Conservation (phyloP, 2,888 invertebrate genomes). For the Drosophila fulvimacula region DNA sequence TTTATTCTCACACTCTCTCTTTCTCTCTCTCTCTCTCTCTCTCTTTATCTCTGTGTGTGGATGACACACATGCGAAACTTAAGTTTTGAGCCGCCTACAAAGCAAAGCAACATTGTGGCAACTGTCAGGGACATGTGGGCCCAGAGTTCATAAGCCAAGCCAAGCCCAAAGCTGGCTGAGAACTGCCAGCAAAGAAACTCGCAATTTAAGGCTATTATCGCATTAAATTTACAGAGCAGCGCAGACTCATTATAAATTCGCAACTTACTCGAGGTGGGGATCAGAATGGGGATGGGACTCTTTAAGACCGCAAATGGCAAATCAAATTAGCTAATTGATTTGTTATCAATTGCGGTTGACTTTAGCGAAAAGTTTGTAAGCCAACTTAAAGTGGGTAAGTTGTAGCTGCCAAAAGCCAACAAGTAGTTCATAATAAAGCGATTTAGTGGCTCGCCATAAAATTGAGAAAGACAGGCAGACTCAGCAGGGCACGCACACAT, state of each 20-base stretch:
- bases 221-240: conserved; percentile 22
- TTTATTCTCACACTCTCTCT: conserved; percentile 5
- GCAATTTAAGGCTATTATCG: conserved; percentile 22
- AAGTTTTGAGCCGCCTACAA: conserved; percentile 48
- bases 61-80: conserved; percentile 37
- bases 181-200: conserved; percentile 11
- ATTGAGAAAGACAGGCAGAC: conserved; percentile 16
- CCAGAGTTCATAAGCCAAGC: conserved; percentile 47
- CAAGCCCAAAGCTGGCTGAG: conserved; percentile 22
- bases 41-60: conserved; percentile 1
- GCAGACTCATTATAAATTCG: conserved; percentile 45
- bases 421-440: conserved; percentile 80
- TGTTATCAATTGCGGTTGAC: conserved; percentile 57
- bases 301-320: conserved; percentile 36
- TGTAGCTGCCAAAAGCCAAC: conserved; percentile 67
- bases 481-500: conserved; percentile 18
- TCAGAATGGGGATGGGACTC: background rate
- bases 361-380: conserved; percentile 35
- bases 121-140: conserved; percentile 36
- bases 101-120: conserved; percentile 36
- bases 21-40: background rate
- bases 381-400: conserved; percentile 62
- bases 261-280: background rate
- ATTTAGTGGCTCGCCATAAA: conserved; percentile 66
- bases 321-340: conserved; percentile 68